These are phyloP conservation scores for Neosalanx taihuensis DNA, from an alignment of 2,797 vertebrate species.

Conservation along the genomic window DNA sequence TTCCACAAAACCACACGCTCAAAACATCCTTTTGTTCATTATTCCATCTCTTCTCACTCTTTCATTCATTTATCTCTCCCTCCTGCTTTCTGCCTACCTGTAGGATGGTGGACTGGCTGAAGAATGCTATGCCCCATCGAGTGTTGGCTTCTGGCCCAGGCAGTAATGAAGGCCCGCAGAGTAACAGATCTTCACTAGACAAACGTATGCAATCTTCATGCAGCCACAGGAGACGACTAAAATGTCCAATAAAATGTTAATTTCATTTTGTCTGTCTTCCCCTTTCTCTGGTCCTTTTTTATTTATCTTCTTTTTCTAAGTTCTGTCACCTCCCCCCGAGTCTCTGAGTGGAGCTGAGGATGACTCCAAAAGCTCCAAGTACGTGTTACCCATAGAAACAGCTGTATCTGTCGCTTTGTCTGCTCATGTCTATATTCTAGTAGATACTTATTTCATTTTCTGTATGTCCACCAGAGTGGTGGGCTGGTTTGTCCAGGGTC, in stretches of 20 bases:
- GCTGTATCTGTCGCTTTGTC: not conserved
- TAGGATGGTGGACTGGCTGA: conserved; percentile 73
- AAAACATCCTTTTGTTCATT: not conserved
- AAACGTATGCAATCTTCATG: conserved; percentile 60
- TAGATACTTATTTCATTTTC: not conserved
- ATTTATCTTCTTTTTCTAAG: conserved; percentile 37
- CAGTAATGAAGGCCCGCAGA: conserved; percentile 30
- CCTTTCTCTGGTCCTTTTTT: not conserved
- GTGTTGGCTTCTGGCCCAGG: conserved; percentile 53
- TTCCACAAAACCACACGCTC: not conserved
- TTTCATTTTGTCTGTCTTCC: not conserved
- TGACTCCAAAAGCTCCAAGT: conserved; percentile 61
- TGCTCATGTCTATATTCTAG: not conserved
- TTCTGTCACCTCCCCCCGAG: conserved; percentile 71
- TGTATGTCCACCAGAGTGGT: conserved; percentile 63
- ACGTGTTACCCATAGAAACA: conserved; percentile 19
- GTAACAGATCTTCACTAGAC: conserved; percentile 58
- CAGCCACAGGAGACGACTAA: not conserved
- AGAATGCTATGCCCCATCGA: conserved; percentile 69
- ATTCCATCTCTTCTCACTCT: not conserved
- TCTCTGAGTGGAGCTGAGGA: conserved; percentile 72
- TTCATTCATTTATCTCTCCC: not conserved
- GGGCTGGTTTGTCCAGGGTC: conserved; percentile 78
- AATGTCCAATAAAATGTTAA: not conserved
- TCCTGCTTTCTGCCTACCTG: not conserved